Base-by-base conservation (phyloP, 2,113 vertebrate genomes). In the Osmerus mordax region DNA sequence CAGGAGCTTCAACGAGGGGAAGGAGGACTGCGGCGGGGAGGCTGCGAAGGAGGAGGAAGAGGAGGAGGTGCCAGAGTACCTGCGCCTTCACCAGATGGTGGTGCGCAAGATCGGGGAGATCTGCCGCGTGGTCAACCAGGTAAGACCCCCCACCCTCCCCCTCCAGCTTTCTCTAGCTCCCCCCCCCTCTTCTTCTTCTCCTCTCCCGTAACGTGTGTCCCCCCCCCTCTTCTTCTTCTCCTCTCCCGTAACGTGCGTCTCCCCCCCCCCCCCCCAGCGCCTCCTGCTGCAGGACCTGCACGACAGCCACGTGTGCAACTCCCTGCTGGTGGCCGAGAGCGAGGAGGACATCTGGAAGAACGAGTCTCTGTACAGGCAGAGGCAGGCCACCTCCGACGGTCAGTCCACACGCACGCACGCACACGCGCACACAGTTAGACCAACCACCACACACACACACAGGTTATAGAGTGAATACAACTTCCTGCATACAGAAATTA, bases 291-390 rank as follows among this genome's bases (percentile, higher is more conserved):
- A 99, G 78, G 96, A 98, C 80, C 91, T 99, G 3, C 97, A 98
- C 3, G 97, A 99, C 86, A 98, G 94, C 68, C 97, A 96, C 3
- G 87, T 96, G 67, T 99, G 97, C 81, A 96, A 99, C 88, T 96
- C 94, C 5, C 91, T 99, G 47, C 90, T 99, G 88, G 97, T 99
- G 78, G 97, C 96, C 2, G 97, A 99, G 90, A 99, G 96, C 7
- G 97, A 99, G 75, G 97, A 99, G 74, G 97, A 99, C 77, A 95
- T 99, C 85, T 99, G 97, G 97, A 98, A 98, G 88, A 96, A 90
- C 0, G 97, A 99, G 88, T 94, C 93, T 0, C 92, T 92, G 8
- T 98, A 94, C 76, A 92, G 91, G 75, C 95, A 94, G 74, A 91
- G 81, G 1, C 87, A 90, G 14, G 88, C 94, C 76, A 87, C 91